Evolutionary conservation across 2,888 invertebrate genomes (phyloP), one percentile per base, ranked within the genome.

Genomic region (Catocala sponsa): DNA sequence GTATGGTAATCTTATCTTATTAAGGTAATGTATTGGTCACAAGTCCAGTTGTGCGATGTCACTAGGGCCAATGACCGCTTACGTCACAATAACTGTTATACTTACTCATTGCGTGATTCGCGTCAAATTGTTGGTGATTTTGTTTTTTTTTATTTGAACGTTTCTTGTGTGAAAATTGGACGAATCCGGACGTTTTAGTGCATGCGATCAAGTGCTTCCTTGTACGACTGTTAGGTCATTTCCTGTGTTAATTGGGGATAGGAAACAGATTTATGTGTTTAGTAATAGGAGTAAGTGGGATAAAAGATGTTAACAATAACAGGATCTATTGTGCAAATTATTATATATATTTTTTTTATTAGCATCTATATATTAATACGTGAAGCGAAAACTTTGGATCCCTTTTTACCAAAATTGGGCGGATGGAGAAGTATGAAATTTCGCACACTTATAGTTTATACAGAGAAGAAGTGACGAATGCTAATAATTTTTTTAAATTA

Each of bases 11-110:
- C 56, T 49, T 64, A 74, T 70, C 56, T 49, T 64, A 74, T 67
- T 77, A 74, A 63, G 64, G 49, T 49, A 13, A 46, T 41, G 35
- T 41, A 51, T 6, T 33, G 47, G 56, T n/a, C 12, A 0, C 53
- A 48, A 48, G 12, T 62, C 63, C 71, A 53, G 59, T 64, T 60
- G 51, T 32, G 61, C 78, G 76, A 68, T 75, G 74, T 75, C 74
- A 75, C 78, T 43, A 53, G 32, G 72, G 60, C 66, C 59, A 66
- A 0, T 65, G 68, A 63, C 58, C 58, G 47, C 57, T 75, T 68
- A 78, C 78, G 68, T 75, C 74, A 77, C 41, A 0, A 12, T 35
- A 53, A 73, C 74, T 74, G 74, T 78, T 78, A 74, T 42, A 56
- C 60, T 57, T 42, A 56, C 60, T 57, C 56, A 67, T 74, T 75